Conservation (phyloP, 2,797 vertebrate genomes). For the Microctenopoma stevenorrisi region DNA sequence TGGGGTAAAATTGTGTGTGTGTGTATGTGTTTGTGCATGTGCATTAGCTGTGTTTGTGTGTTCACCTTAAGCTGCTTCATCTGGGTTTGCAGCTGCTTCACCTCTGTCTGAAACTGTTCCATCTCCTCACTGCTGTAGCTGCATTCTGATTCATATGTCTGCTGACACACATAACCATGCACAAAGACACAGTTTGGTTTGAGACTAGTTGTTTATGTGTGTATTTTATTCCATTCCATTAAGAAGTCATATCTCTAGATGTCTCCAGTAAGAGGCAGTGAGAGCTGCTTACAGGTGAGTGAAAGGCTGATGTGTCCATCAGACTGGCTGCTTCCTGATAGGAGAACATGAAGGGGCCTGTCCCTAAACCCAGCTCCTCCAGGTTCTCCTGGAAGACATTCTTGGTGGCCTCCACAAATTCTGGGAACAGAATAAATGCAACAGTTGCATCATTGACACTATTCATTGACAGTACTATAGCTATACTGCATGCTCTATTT, state of each 20-base stretch:
- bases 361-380: conserved; percentile 83
- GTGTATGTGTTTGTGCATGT: conserved; percentile 4
- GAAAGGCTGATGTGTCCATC: conserved; percentile 92
- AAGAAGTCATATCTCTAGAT: not conserved
- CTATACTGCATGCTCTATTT: no score
- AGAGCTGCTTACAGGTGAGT: conserved; percentile 84
- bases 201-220: not conserved
- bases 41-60: conserved; percentile 1
- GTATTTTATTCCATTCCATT: not conserved
- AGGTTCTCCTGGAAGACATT: conserved; percentile 85
- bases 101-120: conserved; percentile 89
- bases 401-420: conserved; percentile 87
- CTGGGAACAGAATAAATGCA: conserved; percentile 62
- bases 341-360: conserved; percentile 86
- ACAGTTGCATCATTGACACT: no score
- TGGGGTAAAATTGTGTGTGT: no score
- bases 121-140: conserved; percentile 87
- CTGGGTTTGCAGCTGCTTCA: conserved; percentile 86
- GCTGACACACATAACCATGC: conserved; percentile 15
- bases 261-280: not conserved
- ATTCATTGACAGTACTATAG: no score
- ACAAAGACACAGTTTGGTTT: not conserved
- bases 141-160: conserved; percentile 86
- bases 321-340: conserved; percentile 90
- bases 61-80: conserved; percentile 88